Evolutionary conservation across 2,113 vertebrate species (phyloP).

Genomic region (Grantiella picta): DNA sequence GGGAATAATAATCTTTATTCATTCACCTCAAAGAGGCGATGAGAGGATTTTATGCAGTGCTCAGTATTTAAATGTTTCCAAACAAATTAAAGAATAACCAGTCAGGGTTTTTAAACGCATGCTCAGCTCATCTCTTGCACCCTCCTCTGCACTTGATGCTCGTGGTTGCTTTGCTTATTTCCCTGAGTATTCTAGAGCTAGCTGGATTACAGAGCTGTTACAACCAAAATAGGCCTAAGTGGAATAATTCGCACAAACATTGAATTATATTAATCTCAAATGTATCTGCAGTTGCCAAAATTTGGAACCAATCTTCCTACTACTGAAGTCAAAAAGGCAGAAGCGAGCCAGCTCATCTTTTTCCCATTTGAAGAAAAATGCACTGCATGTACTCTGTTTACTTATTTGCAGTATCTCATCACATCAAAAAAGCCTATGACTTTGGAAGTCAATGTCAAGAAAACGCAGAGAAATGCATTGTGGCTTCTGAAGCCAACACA

Average conservation of each 20-base stretch:
- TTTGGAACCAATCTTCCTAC: constrained; percentile 2
- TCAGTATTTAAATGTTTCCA: constrained; percentile 51
- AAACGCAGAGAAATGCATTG: background rate
- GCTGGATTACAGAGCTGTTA: constrained; percentile 4
- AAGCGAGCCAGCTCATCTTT: background rate
- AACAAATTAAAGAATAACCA: constrained; percentile 37
- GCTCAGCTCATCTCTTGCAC: constrained; percentile 40
- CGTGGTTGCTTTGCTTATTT: constrained; percentile 9
- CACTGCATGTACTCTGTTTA: background rate
- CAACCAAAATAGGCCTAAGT: constrained; percentile 15
- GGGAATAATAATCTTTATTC: constrained; percentile 56
- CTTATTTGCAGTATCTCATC: background rate
- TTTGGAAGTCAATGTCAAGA: background rate
- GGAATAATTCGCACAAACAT: background rate
- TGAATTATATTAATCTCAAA: constrained; percentile 8
- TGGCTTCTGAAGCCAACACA: background rate
- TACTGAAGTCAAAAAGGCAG: background rate
- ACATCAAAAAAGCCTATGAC: background rate
- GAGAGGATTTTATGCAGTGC: constrained; percentile 50
- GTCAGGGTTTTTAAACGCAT: constrained; percentile 3
- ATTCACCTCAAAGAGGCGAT: constrained; percentile 48
- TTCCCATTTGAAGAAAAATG: background rate
- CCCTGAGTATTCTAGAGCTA: background rate
- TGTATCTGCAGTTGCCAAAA: background rate
- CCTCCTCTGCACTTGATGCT: constrained; percentile 17